These are phyloP conservation scores for Drosophila monieri DNA, from an alignment of 2,888 invertebrate species.

Conservation along the genomic window DNA sequence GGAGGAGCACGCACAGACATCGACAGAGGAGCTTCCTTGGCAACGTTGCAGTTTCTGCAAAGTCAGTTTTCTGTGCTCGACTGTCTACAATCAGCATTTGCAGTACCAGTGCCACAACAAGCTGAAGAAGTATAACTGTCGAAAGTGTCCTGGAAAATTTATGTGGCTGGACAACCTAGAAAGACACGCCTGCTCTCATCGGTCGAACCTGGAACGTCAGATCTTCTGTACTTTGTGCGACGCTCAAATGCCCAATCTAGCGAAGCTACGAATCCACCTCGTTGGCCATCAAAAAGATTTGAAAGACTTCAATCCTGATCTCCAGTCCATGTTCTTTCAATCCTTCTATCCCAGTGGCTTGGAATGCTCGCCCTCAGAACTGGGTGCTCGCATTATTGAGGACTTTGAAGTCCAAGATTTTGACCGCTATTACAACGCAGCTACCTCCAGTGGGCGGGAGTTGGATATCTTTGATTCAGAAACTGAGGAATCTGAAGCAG, in stretches of 20 bases:
- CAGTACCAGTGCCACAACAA: conserved; percentile 82
- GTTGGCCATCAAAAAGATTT: conserved; percentile 64
- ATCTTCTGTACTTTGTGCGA: conserved; percentile 71
- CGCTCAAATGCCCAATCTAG: conserved; percentile 51
- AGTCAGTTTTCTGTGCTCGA: conserved; percentile 85
- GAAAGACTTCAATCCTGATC: conserved; percentile 61
- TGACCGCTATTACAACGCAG: conserved; percentile 78
- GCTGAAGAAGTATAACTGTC: conserved; percentile 73
- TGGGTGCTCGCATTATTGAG: conserved; percentile 53
- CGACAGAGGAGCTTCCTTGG: conserved; percentile 78
- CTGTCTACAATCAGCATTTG: conserved; percentile 85
- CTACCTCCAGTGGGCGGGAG: conserved; percentile 79
- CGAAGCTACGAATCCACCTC: conserved; percentile 67
- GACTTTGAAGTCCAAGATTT: conserved; percentile 67
- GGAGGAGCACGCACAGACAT: conserved; percentile 81
- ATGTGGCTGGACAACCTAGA: conserved; percentile 80
- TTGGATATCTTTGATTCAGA: conserved; percentile 79
- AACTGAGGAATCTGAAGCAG: conserved; percentile 6
- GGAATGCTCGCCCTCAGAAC: conserved; percentile 31
- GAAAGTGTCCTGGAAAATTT: conserved; percentile 81
- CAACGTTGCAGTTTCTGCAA: conserved; percentile 85
- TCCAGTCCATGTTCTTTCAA: conserved; percentile 58
- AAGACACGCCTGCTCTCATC: conserved; percentile 73
- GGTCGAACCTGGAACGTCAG: conserved; percentile 8
- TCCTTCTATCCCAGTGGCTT: conserved; percentile 42